phyloP scores from a whole-genome alignment of 2,797 vertebrate genomes.

The Chelon labrosus region DNA sequence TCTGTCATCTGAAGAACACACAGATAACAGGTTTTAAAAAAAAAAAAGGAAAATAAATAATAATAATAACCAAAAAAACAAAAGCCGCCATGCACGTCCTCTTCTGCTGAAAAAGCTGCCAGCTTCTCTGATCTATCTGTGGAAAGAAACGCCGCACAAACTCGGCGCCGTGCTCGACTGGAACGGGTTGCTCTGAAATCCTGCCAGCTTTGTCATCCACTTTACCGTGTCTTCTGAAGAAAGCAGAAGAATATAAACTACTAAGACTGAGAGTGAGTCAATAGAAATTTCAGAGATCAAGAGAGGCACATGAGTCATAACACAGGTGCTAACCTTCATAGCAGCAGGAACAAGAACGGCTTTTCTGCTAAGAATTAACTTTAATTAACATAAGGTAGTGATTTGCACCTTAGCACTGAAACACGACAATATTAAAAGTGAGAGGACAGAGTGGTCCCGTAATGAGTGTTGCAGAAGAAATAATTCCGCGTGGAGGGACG shows the following conservation, averaged over 20 bases:
- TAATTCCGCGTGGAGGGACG: constrained; percentile 16
- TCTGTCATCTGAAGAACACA: constrained; percentile 94
- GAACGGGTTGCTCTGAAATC: constrained; percentile 50
- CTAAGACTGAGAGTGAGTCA: constrained; percentile 72
- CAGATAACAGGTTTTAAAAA: constrained; percentile 4
- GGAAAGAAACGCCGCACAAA: constrained; percentile 46
- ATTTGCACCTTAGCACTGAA: constrained; percentile 55
- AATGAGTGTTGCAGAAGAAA: constrained; percentile 66
- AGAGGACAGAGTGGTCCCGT: constrained; percentile 59
- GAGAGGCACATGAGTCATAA: constrained; percentile 66
- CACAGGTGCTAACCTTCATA: constrained; percentile 57
- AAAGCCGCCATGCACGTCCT: background rate
- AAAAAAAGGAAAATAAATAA: background rate
- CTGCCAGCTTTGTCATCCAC: constrained; percentile 32
- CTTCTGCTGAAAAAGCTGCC: background rate
- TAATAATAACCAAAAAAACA: too few relatives aligned
- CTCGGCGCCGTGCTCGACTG: constrained; percentile 24
- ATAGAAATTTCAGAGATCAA: constrained; percentile 73
- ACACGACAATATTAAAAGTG: constrained; percentile 59
- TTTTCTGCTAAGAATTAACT: constrained; percentile 53
- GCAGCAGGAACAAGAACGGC: constrained; percentile 10
- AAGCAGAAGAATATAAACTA: constrained; percentile 55
- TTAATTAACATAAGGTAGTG: constrained; percentile 36
- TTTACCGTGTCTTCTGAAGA: constrained; percentile 52
- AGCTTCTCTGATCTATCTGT: constrained; percentile 10